Base-by-base conservation (phyloP, 1,140 invertebrate genomes). In the Nephotettix cincticeps region DNA sequence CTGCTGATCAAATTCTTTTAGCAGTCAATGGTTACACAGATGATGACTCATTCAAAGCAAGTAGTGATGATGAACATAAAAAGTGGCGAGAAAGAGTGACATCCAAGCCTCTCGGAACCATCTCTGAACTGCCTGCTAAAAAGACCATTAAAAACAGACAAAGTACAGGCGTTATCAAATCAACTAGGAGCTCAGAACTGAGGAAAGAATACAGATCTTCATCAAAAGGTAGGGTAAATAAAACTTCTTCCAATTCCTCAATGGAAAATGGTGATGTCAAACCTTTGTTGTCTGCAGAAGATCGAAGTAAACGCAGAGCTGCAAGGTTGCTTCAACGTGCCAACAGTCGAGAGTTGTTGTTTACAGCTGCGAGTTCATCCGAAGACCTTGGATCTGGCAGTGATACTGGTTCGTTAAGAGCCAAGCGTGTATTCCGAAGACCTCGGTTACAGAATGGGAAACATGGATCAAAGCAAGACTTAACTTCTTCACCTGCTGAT, bases 21-120 rank as follows among this genome's bases (percentile, higher is more conserved):
- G 83, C 82, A 13, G 81, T 84, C 0, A 83, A 84, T 65, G 84
- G 82, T n/a, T 84, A 84, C 69, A 82, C 83, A 0, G 83, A 84
- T 61, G 83, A 84, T 64, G 82, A 83, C 19, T 77, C 77, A 1
- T 58, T 75, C 54, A 64, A 17, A 17, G 71, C 66, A 11, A 80
- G 73, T 70, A 77, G 77, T n/a, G 78, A 79, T 23, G 78, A 80
- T 25, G 80, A 79, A 47, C 74, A 74, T 4, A 64, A 72, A 1
- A 68, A 51, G 4, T 73, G 61, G 68, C 54, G 40, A 54, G 61
- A 64, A 23, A 56, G 27, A 65, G 66, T 28, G 14, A 36, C 30
- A 17, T 71, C 54, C 21, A 32, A 70, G 61, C 69, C 69, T 36
- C 43, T 83, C n/a, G 79, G 78, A 25, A 84, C 83, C 9, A 84